Base-by-base conservation (phyloP, 2,888 invertebrate species). In the Chrysina gloriosa region DNA sequence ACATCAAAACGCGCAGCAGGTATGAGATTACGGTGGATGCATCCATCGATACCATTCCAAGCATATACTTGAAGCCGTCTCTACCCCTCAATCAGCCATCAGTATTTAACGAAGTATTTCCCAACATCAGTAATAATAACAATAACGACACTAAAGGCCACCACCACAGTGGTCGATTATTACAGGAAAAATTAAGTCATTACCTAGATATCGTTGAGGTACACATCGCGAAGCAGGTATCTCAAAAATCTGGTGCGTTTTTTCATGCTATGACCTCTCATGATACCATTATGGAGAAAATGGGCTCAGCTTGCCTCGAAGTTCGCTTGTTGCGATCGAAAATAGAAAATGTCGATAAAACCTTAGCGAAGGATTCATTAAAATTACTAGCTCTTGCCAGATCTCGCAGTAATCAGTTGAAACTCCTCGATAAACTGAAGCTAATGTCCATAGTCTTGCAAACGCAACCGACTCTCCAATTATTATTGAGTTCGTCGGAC, bases 231-330 rank as follows among this genome's bases (percentile, higher is more conserved):
- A 91, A 92, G 76, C 97, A 97, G 86, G 91, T 97, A 63, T 95
- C 97, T 25, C 92, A 93, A 77, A 96, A 97, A 81, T 97, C 97
- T 6, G 95, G 95, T 75, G 97, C 97, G 14, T 99, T 98, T 85
- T 99, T 98, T 81, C 94, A 96, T 83, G 98, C 98, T 0, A 98
- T 99, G 94, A 92, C 97, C 64, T 98, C 98, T 4, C 98, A 99
- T 84, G 97, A 98, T 81, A 93, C 95, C 25, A 92, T 99, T 56
- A 95, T 98, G 91, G 96, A 96, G 74, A 94, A 98, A 80, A 92
- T 99, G 88, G 91, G 91, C 0, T 89, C 90, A 78, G 95, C 96
- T 16, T 89, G 92, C 6, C 88, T 86, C 68, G 92, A 93, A 77
- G 92, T 96, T 27, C 88, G 89, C 78, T 85, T 86, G 50, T 85